Evolutionary conservation across 2,888 invertebrate genomes (phyloP).

Genomic region (Lagria hirta): DNA sequence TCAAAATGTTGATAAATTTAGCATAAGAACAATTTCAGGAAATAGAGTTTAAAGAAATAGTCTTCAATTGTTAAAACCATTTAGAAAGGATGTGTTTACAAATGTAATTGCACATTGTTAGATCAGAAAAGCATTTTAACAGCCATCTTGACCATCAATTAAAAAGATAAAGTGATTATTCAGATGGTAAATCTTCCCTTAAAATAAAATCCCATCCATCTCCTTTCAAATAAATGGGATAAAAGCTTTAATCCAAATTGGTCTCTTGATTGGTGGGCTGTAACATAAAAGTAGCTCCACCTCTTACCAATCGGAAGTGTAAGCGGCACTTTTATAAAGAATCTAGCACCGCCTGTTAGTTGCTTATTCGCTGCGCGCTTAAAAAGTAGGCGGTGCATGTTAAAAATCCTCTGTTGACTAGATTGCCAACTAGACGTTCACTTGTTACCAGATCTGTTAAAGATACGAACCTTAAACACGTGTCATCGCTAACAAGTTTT

Average conservation of each 20-base stretch:
- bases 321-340: slow-evolving; percentile 41
- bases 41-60: no score
- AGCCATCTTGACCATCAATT: slow-evolving; percentile 43
- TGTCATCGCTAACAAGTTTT: slow-evolving; percentile 29
- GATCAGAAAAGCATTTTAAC: no score
- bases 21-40: no score
- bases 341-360: slow-evolving; percentile 30
- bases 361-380: slow-evolving; percentile 33
- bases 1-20: no score
- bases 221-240: slow-evolving; percentile 51
- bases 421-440: slow-evolving; percentile 48
- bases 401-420: slow-evolving; percentile 41
- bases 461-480: slow-evolving; percentile 44
- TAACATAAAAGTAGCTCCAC: slow-evolving; percentile 35
- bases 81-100: no score
- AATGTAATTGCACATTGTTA: no score
- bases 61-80: no score
- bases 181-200: slow-evolving; percentile 53
- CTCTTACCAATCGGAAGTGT: slow-evolving; percentile 37
- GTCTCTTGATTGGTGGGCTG: slow-evolving; percentile 48
- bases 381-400: slow-evolving; percentile 39
- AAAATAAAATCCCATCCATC: slow-evolving; percentile 55
- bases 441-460: slow-evolving; percentile 52
- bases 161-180: slow-evolving; percentile 54
- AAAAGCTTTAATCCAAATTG: slow-evolving; percentile 46